These are phyloP conservation scores for Cremastinae sp. DNA, from an alignment of 2,888 invertebrate species.

Conservation along the genomic window DNA sequence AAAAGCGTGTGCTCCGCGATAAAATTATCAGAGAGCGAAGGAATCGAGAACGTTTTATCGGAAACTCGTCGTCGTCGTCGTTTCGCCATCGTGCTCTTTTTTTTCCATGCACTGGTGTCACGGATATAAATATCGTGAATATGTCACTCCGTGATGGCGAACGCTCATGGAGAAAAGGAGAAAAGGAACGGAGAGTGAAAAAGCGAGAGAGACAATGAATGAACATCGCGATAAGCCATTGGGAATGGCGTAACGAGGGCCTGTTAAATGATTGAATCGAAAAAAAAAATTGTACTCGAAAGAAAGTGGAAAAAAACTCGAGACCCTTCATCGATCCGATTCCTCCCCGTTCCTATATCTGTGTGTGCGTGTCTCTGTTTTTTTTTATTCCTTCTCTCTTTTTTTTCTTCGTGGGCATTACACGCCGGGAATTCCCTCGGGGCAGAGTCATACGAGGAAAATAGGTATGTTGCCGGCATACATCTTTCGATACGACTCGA, in stretches of 20 bases:
- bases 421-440: constrained; percentile 43
- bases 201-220: constrained; percentile 31
- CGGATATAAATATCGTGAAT: constrained; percentile 25
- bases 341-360: too few relatives aligned
- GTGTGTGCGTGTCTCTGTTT: background rate
- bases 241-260: constrained; percentile 40
- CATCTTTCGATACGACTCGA: constrained; percentile 32
- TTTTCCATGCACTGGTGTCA: constrained; percentile 5
- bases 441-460: constrained; percentile 50
- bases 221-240: constrained; percentile 44
- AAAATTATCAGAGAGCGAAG: background rate
- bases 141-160: constrained; percentile 26
- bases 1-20: background rate
- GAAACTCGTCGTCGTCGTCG: constrained; percentile 6
- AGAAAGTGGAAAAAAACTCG: constrained; percentile 32
- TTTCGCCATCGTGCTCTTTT: constrained; percentile 2
- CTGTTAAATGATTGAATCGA: constrained; percentile 37
- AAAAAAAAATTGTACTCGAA: constrained; percentile 19
- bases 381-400: background rate
- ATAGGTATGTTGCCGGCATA: constrained; percentile 18
- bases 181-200: constrained; percentile 7
- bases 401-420: constrained; percentile 26
- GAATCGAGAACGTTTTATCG: background rate
- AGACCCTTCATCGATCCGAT: constrained; percentile 46
- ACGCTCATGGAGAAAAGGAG: background rate